Base-by-base conservation (phyloP, 2,113 vertebrate genomes). In the Xenus cinereus region DNA sequence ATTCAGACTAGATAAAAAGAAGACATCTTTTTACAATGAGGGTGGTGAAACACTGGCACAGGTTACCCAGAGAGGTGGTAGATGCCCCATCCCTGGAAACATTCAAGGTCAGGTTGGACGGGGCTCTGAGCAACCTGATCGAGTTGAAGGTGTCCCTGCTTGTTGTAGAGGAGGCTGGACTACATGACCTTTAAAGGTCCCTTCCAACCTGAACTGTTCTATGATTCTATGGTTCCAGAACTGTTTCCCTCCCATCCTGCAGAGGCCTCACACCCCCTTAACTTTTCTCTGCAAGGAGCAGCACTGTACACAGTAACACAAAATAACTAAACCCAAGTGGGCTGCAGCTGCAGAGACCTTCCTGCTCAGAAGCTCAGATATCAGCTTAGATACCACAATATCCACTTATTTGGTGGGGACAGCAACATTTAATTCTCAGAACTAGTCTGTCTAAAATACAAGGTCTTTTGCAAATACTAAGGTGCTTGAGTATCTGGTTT, bases 241-340 rank as follows among this genome's bases (percentile, higher is more conserved):
- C 8, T 3, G 5, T 32, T 32, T 26, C 45, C 45, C 39, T 10
- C 60, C 66, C 23, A 37, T 45, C 15, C 33, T 15, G 32, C 75
- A 66, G 48, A 33, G 7, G 43, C 63, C 35, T 60, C 53, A 15
- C 1, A 2, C 46, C 33, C 10, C 33, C 48, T 71, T 2, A 1
- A 32, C 13, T 12, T 21, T 73, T 9, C 45, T 57, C 64, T n/a
- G 21, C 24, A 15, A 51, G 33, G 41, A 87, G 37, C 15, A 84
- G 37, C 56, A 4, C 24, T 5, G n/a, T 17, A 30, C 26, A 9
- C 28, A 26, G 22, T 4, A 7, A 51, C 5, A 9, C 1, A 1
- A 26, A 60, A 46, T 13, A 51, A 56, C 45, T 9, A 39, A 90
- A 76, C 33, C 19, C 62, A 35, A 33, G 57, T 0, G 35, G 5